Conservation (phyloP, 2,113 vertebrate genomes). For the Kryptolebias marmoratus region DNA sequence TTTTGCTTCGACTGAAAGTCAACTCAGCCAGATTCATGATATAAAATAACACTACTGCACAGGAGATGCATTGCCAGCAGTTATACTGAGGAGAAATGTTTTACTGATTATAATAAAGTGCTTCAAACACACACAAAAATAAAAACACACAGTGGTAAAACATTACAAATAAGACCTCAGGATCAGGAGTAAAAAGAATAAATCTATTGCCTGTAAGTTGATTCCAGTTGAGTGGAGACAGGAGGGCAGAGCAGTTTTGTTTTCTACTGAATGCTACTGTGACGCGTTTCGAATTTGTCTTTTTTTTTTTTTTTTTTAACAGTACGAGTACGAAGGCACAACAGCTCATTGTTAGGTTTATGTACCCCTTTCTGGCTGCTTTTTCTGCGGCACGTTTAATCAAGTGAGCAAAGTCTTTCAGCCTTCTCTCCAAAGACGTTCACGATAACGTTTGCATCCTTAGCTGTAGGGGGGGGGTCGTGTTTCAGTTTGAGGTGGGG, state of each 20-base stretch:
- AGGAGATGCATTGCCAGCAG: conserved; percentile 34
- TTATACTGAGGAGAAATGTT: background rate
- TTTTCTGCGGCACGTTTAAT: conserved; percentile 1
- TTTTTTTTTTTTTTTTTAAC: conserved; percentile 48
- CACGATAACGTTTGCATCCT: no score
- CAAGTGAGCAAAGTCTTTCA: conserved; percentile 19
- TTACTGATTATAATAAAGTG: conserved; percentile 76
- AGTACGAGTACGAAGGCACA: conserved; percentile 71
- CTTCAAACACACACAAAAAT: conserved; percentile 73
- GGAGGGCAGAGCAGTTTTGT: conserved; percentile 26
- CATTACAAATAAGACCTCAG: conserved; percentile 12
- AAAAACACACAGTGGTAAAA: conserved; percentile 25
- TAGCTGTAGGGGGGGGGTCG: no score
- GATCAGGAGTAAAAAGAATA: conserved; percentile 20
- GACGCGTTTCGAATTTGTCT: conserved; percentile 24
- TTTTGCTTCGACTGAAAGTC: conserved; percentile 58
- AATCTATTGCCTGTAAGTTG: conserved; percentile 35
- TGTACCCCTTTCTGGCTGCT: background rate
- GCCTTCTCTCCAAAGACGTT: background rate
- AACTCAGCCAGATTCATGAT: conserved; percentile 16
- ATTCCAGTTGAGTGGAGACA: conserved; percentile 10
- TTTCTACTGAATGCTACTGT: conserved; percentile 39
- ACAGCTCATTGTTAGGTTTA: conserved; percentile 45
- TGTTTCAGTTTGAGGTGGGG: no score
- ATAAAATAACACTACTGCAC: conserved; percentile 26